These are phyloP conservation scores for Myotis vivesi DNA, from an alignment of 2,797 vertebrate genomes.

Conservation along the genomic window DNA sequence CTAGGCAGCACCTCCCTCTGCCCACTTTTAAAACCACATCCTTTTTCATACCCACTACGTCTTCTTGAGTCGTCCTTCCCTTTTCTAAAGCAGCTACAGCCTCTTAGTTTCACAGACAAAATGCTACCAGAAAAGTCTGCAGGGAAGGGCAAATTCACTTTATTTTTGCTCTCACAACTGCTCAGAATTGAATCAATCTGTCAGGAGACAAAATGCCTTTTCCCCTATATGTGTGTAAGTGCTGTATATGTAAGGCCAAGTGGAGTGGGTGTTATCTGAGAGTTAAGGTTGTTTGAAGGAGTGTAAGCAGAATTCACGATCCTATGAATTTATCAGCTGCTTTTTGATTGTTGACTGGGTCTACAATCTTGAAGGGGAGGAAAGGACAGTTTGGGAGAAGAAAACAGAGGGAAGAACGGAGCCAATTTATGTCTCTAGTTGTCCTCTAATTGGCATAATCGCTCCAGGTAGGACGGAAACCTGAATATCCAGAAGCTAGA, in stretches of 20 bases:
- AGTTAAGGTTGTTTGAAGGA: neutral
- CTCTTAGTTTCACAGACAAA: constrained; percentile 69
- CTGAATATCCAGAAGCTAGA: neutral
- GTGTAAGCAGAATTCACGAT: neutral
- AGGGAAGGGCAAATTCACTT: constrained; percentile 59
- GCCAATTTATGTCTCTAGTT: neutral
- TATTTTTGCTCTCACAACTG: neutral
- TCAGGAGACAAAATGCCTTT: neutral
- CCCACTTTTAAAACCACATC: neutral
- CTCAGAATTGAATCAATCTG: neutral
- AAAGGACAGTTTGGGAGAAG: neutral
- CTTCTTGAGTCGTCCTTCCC: constrained; percentile 13
- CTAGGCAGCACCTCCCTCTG: neutral
- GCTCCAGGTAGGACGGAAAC: neutral
- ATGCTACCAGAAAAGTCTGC: constrained; percentile 32
- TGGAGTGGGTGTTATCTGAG: neutral
- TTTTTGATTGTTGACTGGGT: neutral
- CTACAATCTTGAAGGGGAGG: neutral
- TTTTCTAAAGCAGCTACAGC: neutral
- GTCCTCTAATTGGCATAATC: neutral
- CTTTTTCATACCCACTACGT: neutral
- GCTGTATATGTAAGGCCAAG: neutral
- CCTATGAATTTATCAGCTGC: neutral
- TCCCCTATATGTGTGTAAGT: neutral
- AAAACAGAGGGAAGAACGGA: neutral